Percentiles rank a stretch among this genome's conserved stretches.
Evolutionary conservation across 1,140 invertebrate genomes (phyloP).

Genomic region (Chionoecetes opilio): DNA sequence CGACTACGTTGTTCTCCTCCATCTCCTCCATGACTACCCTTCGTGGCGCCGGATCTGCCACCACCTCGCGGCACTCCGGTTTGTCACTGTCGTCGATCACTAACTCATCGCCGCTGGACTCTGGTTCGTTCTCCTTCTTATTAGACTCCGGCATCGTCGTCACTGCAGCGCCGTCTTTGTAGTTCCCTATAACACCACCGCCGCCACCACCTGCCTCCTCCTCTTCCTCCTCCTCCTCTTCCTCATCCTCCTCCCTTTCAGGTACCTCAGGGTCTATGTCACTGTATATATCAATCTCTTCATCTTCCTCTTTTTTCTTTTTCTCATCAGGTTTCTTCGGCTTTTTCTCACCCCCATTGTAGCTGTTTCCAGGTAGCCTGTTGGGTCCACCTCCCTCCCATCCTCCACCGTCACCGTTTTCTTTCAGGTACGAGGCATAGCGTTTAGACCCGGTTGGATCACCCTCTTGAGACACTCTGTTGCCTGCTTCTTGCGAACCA

Average conservation of each 20-base stretch:
- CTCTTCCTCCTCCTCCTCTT: constrained; percentile 74
- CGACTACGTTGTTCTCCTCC: constrained; percentile 82
- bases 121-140: constrained; percentile 78
- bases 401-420: constrained; percentile 69
- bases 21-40: constrained; percentile 80
- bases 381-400: constrained; percentile 65
- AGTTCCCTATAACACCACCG: constrained; percentile 24
- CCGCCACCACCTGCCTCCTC: constrained; percentile 35
- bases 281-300: constrained; percentile 75
- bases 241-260: constrained; percentile 69
- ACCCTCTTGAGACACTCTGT: constrained; percentile 63
- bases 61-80: constrained; percentile 81
- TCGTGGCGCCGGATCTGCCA: constrained; percentile 83
- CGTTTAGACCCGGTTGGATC: constrained; percentile 70
- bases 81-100: constrained; percentile 81
- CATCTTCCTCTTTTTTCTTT: constrained; percentile 77
- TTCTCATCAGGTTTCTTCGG: constrained; percentile 68
- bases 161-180: constrained; percentile 38
- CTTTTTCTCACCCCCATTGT: constrained; percentile 81
- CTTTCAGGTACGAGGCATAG: constrained; percentile 62
- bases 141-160: constrained; percentile 53
- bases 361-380: constrained; percentile 83
- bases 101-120: constrained; percentile 80
- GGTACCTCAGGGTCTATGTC: constrained; percentile 75
- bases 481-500: constrained; percentile 81